Conservation (phyloP, 2,113 vertebrate species). For the Paramisgurnus dabryanus region DNA sequence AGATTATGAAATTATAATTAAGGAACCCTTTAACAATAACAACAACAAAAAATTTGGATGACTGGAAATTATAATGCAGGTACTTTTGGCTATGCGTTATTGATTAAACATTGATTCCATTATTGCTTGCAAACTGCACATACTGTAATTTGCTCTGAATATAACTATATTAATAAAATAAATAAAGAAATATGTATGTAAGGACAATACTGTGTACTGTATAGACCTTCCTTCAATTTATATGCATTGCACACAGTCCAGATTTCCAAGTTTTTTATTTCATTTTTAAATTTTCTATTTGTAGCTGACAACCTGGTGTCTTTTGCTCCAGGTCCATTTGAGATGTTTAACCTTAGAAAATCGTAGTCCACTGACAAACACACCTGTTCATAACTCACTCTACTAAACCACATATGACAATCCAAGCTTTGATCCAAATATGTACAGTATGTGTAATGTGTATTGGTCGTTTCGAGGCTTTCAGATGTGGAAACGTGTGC, state of each 20-base stretch:
- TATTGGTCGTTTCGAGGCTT: slow-evolving; percentile 1
- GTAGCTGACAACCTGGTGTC: slow-evolving; percentile 11
- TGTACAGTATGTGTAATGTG: neutral
- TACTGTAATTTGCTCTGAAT: too few species aligned
- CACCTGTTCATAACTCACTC: slow-evolving; percentile 6
- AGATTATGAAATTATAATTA: too few species aligned
- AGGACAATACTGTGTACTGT: too few species aligned
- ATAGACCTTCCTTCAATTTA: neutral
- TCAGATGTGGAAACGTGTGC: slow-evolving; percentile 3
- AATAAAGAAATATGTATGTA: too few species aligned
- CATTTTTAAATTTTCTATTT: neutral
- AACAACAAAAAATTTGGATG: neutral
- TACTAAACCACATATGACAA: neutral
- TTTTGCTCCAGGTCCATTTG: slow-evolving; percentile 4
- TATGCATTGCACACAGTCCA: neutral
- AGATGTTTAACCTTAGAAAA: slow-evolving; percentile 1
- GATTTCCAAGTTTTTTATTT: neutral
- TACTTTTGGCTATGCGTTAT: neutral
- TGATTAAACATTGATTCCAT: neutral
- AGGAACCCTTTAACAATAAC: neutral
- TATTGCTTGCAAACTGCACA: neutral
- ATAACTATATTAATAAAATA: neutral
- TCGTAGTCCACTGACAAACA: neutral
- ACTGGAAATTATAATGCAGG: neutral
- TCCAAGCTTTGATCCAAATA: neutral